Evolutionary conservation across 2,888 invertebrate genomes (phyloP), one percentile per base, ranked within the genome.

Genomic region (Xylophagus ater): DNA sequence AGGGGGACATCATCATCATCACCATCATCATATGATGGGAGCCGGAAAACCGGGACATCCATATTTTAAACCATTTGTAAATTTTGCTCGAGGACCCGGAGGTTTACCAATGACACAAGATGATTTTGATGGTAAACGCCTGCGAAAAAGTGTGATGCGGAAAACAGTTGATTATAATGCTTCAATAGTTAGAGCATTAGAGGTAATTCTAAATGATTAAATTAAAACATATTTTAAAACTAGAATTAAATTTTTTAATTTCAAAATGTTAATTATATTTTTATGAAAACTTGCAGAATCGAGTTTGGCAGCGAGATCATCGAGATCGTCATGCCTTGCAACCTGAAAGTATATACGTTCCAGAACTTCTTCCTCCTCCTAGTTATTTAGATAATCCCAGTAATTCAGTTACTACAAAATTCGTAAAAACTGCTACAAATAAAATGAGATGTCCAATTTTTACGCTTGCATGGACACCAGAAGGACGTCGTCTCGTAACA

Each of bases 371-470:
- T 58, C 97, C 97, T 26, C 97, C 97, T 3, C 81, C 87, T n/a
- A 84, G 86, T 52, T 87, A 90, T 59, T 76, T 84, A 34, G 89
- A 97, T 59, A 92, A 92, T 66, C 90, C 97, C 4, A 92, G 92
- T 51, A 98, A 98, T 70, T 88, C 94, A 49, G 90, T 92, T 10
- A 89, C 92, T 4, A 86, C 86, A 29, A 68, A 93, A 56, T 97
- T 96, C 66, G 96, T 98, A 6, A 86, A 98, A 66, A 93, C 96
- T n/a, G 97, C 98, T 7, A 97, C 96, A 39, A 99, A 99, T 67
- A 99, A 99, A 73, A 93, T 97, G 84, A 76, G 96, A 51, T 98
- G 98, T 69, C 98, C 98, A 0, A 94, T 99, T 54, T 99, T 98
- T 64, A 92, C 93, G 54, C 82, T 98, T 60, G 90, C 93, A 10